Base-by-base conservation (phyloP, 1,140 invertebrate species). In the Trichonephila inaurata region DNA sequence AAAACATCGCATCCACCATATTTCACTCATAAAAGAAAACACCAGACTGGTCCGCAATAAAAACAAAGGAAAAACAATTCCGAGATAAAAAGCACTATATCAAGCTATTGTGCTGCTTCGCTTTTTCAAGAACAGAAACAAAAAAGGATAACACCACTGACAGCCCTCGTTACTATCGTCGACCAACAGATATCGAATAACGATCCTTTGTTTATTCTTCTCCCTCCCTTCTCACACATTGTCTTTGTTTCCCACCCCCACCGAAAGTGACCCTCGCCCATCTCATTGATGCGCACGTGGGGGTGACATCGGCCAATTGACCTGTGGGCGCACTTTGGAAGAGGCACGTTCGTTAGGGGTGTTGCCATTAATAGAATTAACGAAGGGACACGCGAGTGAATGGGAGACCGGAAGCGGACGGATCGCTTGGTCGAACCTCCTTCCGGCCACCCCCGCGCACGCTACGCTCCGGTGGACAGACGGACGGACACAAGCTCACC, bases 401-500 rank as follows among this genome's bases (percentile, higher is more conserved):
- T 77, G 72, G 72, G 14, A 40, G 72, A 40, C 72, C 33, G 72
- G 72, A 77, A 77, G 72, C 72, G 72, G 72, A 77, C 72, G 72
- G 33, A 33, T 33, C 72, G 72, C 72, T 77, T 33, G 12, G 72
- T 19, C 72, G 72, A 77, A 33, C 28, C 28, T 77, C 72, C 28
- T 77, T 77, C 72, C 72, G 72, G 72, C 28, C 24, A 14, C 33
- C 72, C 72, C 72, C 72, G 24, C 72, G 24, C 72, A 16, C 14
- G 72, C 18, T 18, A 77, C 72, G 72, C 72, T 77, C 6, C 72
- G 28, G 16, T 77, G 72, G 5, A 40, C 72, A 28, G 66, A 69
- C 66, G 66, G 66, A 69, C 14, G 66, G 66, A 69, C 66, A 69
- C 51, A 51, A 12, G 12, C n/a, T 66, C 66, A n/a, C 24, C 24